Percentiles rank a stretch among this genome's conserved stretches.
These are phyloP conservation scores for Priocnemis perturbator DNA, from an alignment of 2,888 invertebrate species.

Conservation along the genomic window DNA sequence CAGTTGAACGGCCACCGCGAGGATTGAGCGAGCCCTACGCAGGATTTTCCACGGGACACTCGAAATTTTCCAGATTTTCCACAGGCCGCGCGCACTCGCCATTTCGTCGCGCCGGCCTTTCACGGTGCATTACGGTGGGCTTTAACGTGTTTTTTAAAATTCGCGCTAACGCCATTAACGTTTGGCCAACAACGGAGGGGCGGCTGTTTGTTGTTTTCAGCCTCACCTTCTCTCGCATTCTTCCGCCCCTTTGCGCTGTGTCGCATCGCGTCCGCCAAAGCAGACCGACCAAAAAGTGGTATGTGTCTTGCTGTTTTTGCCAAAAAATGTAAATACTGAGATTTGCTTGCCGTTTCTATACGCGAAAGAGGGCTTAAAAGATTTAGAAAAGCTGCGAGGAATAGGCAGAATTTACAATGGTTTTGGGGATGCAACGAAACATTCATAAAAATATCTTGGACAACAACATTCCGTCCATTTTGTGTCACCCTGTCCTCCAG, in stretches of 20 bases:
- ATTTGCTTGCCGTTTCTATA: too few relatives aligned
- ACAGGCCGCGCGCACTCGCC: constrained; percentile 14
- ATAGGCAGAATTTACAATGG: too few relatives aligned
- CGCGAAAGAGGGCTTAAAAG: too few relatives aligned
- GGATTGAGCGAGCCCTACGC: constrained; percentile 16
- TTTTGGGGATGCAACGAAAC: too few relatives aligned
- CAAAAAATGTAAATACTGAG: too few relatives aligned
- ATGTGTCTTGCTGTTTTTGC: too few relatives aligned
- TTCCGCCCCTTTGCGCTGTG: background rate
- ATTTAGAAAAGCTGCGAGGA: too few relatives aligned
- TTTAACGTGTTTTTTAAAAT: constrained; percentile 52
- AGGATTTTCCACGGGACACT: constrained; percentile 43
- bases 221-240: background rate
- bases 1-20: constrained; percentile 46
- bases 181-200: constrained; percentile 8
- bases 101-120: constrained; percentile 38
- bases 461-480: too few relatives aligned
- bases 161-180: constrained; percentile 47
- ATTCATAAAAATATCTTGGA: too few relatives aligned
- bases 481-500: background rate
- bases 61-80: constrained; percentile 37
- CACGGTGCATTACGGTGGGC: constrained; percentile 47
- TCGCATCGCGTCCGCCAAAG: too few relatives aligned
- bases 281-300: too few relatives aligned
- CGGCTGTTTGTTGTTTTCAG: constrained; percentile 38